These are phyloP conservation scores for Formica exsecta DNA, from an alignment of 1,140 invertebrate genomes.

Conservation along the genomic window DNA sequence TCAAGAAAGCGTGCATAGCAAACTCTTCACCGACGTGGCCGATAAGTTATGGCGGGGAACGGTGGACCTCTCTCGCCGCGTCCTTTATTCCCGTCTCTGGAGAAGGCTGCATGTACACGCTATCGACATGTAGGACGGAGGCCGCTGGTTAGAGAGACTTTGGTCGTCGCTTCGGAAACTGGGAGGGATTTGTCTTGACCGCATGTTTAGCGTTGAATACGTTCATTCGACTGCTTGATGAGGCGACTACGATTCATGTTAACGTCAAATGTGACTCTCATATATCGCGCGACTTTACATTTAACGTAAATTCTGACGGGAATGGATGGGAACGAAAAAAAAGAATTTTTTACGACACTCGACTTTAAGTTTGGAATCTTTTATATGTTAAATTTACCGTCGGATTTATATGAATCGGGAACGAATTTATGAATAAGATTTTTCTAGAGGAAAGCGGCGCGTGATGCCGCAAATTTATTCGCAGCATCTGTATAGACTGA, in stretches of 20 bases:
- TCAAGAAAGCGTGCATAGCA: slow-evolving; percentile 79
- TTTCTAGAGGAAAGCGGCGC: neutral
- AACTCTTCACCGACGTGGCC: slow-evolving; percentile 76
- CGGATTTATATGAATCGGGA: neutral
- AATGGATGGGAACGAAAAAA: no score
- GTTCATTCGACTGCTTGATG: neutral
- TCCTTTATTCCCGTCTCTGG: slow-evolving; percentile 24
- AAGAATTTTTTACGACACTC: no score
- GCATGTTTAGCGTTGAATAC: slow-evolving; percentile 21
- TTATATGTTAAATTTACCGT: neutral
- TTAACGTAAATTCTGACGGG: neutral
- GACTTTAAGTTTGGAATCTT: neutral
- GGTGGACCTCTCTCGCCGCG: slow-evolving; percentile 54
- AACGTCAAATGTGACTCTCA: neutral
- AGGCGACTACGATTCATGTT: slow-evolving; percentile 14
- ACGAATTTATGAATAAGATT: neutral
- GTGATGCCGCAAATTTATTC: neutral
- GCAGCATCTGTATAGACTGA: neutral
- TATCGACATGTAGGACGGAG: slow-evolving; percentile 35
- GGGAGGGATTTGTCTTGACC: neutral
- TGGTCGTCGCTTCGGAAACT: slow-evolving; percentile 10
- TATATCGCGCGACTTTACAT: neutral
- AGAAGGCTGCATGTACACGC: neutral
- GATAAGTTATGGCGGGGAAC: slow-evolving; percentile 77
- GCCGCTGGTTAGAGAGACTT: neutral